These are phyloP conservation scores for Acridotheres tristis DNA, from an alignment of 2,797 vertebrate species.

Conservation along the genomic window DNA sequence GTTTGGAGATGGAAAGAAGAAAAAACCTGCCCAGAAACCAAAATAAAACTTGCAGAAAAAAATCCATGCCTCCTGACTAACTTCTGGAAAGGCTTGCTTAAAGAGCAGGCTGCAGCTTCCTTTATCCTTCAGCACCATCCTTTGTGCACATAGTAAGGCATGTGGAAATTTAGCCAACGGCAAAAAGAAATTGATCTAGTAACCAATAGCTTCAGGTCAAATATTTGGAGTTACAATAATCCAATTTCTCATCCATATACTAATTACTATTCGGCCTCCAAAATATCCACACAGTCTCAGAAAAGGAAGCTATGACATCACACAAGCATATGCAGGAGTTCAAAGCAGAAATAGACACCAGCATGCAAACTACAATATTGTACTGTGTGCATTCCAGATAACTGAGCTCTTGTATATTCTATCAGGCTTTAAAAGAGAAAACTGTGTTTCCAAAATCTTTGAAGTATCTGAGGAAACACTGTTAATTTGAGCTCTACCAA, in stretches of 20 bases:
- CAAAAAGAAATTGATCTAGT: neutral
- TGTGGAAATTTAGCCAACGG: neutral
- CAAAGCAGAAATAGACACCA: neutral
- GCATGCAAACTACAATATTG: neutral
- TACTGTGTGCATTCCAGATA: neutral
- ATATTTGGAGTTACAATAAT: neutral
- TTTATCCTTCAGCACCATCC: neutral
- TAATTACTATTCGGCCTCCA: neutral
- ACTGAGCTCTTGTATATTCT: neutral
- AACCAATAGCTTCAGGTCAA: neutral
- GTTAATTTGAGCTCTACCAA: neutral
- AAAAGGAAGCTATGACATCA: neutral
- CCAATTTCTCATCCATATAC: neutral
- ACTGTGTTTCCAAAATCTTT: neutral
- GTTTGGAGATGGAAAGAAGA: neutral
- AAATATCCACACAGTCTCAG: neutral
- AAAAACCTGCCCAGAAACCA: neutral
- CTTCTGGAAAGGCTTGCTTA: neutral
- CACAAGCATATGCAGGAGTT: neutral
- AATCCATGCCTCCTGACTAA: neutral
- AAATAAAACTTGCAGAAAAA: neutral
- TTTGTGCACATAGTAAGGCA: neutral
- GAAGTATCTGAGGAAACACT: neutral
- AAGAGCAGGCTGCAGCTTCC: neutral
- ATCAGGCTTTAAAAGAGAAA: neutral